These are phyloP conservation scores for Condylura cristata DNA, from an alignment of 2,113 vertebrate species.

Conservation along the genomic window DNA sequence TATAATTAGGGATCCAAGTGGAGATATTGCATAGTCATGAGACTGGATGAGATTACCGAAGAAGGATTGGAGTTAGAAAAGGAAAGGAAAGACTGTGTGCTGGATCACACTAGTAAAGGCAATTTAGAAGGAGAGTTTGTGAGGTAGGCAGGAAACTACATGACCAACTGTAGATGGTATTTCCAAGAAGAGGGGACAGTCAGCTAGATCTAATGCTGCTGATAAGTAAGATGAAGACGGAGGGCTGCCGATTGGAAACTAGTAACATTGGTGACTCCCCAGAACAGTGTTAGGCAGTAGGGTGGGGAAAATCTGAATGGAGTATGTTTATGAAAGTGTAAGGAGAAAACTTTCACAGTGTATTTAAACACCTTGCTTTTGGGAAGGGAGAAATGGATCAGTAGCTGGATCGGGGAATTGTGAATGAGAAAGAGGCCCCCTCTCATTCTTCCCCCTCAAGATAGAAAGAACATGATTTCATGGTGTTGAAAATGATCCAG, in stretches of 20 bases:
- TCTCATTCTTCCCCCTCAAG: background rate
- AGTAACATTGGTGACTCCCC: background rate
- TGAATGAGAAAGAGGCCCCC: background rate
- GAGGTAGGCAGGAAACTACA: background rate
- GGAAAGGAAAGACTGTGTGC: background rate
- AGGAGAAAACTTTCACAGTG: background rate
- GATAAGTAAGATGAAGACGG: background rate
- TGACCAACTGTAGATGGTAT: background rate
- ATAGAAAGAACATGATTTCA: background rate
- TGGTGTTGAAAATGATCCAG: background rate
- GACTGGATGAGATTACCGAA: background rate
- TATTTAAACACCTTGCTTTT: background rate
- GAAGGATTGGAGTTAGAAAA: background rate
- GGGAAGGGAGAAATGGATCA: background rate
- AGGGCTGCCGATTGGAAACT: background rate
- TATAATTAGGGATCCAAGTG: background rate
- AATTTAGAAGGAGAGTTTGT: background rate
- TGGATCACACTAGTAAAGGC: background rate
- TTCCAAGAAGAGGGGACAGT: background rate
- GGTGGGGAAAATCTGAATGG: background rate
- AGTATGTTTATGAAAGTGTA: background rate
- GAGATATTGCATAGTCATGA: background rate
- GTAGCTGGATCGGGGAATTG: background rate
- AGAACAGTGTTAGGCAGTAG: background rate
- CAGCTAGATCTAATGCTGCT: background rate